phyloP scores from a whole-genome alignment of 2,113 vertebrate species.

The Sarotherodon lohbergeri region DNA sequence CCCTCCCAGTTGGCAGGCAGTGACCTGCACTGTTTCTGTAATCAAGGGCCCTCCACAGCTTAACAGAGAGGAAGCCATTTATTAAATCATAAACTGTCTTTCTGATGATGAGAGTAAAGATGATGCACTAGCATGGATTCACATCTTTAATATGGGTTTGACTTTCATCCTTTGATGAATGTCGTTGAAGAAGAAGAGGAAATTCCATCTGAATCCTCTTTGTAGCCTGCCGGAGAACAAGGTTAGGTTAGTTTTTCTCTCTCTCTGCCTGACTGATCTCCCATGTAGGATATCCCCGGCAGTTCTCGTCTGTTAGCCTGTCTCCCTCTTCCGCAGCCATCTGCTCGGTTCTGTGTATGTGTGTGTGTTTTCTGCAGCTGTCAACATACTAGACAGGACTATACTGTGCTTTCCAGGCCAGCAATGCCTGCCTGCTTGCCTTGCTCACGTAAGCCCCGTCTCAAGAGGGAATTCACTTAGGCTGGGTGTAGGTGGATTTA shows the following conservation, averaged over 20 bases:
- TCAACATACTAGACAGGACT: constrained; percentile 51
- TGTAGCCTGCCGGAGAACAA: constrained; percentile 1
- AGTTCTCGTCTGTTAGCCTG: constrained; percentile 57
- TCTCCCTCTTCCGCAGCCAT: constrained; percentile 58
- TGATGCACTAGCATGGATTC: neutral
- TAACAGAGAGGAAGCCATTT: constrained; percentile 32
- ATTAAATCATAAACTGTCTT: constrained; percentile 26
- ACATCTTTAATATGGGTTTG: constrained; percentile 1
- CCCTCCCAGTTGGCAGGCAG: constrained; percentile 21
- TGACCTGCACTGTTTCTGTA: constrained; percentile 46
- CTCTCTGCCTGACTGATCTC: constrained; percentile 49
- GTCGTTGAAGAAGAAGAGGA: constrained; percentile 15
- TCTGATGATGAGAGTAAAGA: constrained; percentile 15
- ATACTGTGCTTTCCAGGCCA: constrained; percentile 54
- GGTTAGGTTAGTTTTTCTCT: constrained; percentile 1
- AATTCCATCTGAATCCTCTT: constrained; percentile 34
- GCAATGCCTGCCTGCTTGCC: constrained; percentile 32
- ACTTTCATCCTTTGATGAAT: constrained; percentile 38
- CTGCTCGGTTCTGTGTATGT: constrained; percentile 54
- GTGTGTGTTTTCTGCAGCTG: constrained; percentile 58
- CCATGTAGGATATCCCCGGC: constrained; percentile 62
- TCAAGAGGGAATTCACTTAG: constrained; percentile 61
- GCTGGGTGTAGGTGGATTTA: constrained; percentile 60
- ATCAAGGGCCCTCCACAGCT: constrained; percentile 49
- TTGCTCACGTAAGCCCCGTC: constrained; percentile 61